Percentiles rank a stretch among this genome's conserved stretches.
phyloP scores from a whole-genome alignment of 2,113 vertebrate species.

The Pelusios castaneus region DNA sequence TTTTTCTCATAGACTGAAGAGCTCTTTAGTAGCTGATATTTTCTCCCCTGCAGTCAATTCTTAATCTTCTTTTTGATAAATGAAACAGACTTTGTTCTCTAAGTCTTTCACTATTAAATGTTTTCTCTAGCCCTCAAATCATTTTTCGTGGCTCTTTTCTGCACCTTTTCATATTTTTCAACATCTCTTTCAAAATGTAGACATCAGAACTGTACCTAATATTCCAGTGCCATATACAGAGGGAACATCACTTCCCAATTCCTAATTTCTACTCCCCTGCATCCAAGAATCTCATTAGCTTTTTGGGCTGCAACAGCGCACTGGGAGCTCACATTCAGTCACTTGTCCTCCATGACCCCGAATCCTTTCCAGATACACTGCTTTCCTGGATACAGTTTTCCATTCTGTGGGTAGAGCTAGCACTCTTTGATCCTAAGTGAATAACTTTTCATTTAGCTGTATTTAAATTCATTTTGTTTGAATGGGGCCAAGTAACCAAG shows the following conservation, averaged over 20 bases:
- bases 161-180: background rate
- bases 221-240: rapidly evolving
- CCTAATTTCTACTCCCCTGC: background rate
- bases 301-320: background rate
- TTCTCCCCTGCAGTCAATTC: background rate
- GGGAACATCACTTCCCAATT: background rate
- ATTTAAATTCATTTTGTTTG: background rate
- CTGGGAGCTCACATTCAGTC: background rate
- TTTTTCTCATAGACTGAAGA: background rate
- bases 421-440: background rate
- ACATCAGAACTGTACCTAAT: background rate
- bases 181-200: background rate
- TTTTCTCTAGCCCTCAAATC: background rate
- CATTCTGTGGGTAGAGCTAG: background rate
- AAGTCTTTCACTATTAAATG: background rate
- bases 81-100: background rate
- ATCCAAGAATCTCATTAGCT: background rate
- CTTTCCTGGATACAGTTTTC: background rate
- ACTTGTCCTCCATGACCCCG: background rate
- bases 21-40: background rate
- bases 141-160: background rate
- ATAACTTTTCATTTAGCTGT: background rate
- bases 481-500: background rate
- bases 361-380: background rate
- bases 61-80: background rate